Base-by-base conservation (phyloP, 2,797 vertebrate species). In the Mallotus villosus region DNA sequence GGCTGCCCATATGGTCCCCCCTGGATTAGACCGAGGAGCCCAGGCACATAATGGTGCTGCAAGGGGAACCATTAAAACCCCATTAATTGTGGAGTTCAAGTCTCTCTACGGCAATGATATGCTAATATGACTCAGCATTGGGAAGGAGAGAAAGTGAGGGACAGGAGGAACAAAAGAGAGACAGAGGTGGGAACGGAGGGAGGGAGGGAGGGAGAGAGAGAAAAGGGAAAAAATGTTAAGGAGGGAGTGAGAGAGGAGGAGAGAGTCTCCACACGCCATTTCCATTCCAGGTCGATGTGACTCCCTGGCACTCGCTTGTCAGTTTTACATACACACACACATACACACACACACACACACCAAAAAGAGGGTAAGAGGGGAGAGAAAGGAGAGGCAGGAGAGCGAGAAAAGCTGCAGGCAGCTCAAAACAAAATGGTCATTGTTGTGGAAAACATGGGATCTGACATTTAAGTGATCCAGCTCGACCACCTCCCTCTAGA, bases 31-130 rank as follows among this genome's bases (percentile, higher is more conserved):
- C 84, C 85, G 83, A 85, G 81, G 85, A 85, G 83, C 69, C 68
- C 74, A 68, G 67, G 77, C 78, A 82, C 86, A 87, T 87, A 91
- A 92, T 89, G 76, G 79, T n/a, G 80, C 82, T 84, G 86, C 88
- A 78, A 61, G 37, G 76, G 83, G 84, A 89, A 85, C 87, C 89
- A 91, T 93, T 92, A 92, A 90, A 92, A 91, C 84, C 70, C 84
- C 83, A 92, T 91, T 91, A 90, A 90, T 90, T 91, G 85, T 88
- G 82, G 85, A 87, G 80, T 87, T 79, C 79, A 80, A 86, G 84
- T 72, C 84, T 86, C 84, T 84, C 88, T 53, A 80, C 63, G 73
- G 86, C 87, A 88, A 84, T 74, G 78, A 84, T 89, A 91, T 93
- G 90, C 87, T 90, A 89, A 91, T 92, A 88, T 83, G 81, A 85